phyloP scores from a whole-genome alignment of 2,113 vertebrate genomes.

The Cairina moschata region DNA sequence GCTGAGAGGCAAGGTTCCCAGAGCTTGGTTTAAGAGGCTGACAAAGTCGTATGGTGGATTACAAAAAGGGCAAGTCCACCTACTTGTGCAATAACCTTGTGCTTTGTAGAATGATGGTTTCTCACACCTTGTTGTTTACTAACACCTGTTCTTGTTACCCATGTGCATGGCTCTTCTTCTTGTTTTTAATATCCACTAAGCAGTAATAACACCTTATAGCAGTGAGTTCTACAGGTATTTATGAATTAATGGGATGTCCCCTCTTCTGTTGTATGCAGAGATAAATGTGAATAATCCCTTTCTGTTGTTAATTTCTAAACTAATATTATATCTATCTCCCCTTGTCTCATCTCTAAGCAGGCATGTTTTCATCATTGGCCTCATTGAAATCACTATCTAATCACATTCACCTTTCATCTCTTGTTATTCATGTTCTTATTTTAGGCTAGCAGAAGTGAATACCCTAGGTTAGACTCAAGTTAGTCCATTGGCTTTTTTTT shows the following conservation, averaged over 20 bases:
- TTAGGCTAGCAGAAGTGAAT: not conserved
- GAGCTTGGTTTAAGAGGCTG: conserved; percentile 38
- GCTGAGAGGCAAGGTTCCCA: not conserved
- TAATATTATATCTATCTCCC: not conserved
- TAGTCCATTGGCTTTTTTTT: not conserved
- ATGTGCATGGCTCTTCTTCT: not conserved
- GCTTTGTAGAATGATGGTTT: not conserved
- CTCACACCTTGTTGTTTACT: not conserved
- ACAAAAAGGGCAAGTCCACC: not conserved
- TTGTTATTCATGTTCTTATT: not conserved
- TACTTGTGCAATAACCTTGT: not conserved
- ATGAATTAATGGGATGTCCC: not conserved
- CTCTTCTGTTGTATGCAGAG: not conserved
- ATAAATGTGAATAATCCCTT: not conserved
- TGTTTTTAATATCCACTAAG: not conserved
- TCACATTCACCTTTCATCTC: not conserved
- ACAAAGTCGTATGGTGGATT: not conserved
- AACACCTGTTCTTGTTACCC: not conserved
- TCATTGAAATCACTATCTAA: not conserved
- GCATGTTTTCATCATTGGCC: not conserved
- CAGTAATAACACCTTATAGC: not conserved
- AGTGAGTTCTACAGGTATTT: not conserved
- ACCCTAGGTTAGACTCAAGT: not conserved
- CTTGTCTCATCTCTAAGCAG: not conserved
- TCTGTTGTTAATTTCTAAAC: not conserved